Conservation (phyloP, 2,888 invertebrate species). For the Sinhomidia bicolor region DNA sequence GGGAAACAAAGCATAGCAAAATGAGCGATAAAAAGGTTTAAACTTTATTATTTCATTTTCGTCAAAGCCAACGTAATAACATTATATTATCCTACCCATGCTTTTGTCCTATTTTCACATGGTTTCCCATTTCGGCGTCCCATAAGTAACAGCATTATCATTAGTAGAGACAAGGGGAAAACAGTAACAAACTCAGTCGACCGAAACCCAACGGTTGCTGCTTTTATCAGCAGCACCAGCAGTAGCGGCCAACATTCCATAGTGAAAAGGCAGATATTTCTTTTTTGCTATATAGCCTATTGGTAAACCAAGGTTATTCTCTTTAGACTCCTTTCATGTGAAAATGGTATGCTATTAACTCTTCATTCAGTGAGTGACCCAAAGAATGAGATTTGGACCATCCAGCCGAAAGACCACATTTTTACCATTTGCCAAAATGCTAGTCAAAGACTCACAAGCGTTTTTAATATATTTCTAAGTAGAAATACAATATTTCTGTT, state of each 20-base stretch:
- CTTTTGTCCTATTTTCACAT: too few relatives aligned
- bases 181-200: background rate
- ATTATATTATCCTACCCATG: too few relatives aligned
- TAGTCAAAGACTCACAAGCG: background rate
- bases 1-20: background rate
- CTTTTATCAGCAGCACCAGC: background rate
- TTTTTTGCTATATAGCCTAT: background rate
- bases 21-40: background rate
- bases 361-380: slow-evolving; percentile 11
- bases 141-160: background rate
- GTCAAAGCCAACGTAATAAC: too few relatives aligned
- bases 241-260: slow-evolving; percentile 12
- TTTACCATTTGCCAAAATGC: background rate
- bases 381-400: background rate
- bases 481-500: background rate
- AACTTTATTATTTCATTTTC: too few relatives aligned
- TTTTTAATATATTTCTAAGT: too few relatives aligned
- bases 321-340: background rate
- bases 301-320: slow-evolving; percentile 31
- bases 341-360: background rate
- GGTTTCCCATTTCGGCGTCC: background rate
- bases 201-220: background rate
- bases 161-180: background rate
- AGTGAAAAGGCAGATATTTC: background rate
- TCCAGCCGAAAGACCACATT: background rate